phyloP scores from a whole-genome alignment of 1,140 invertebrate species.

The Doryteuthis pealeii region DNA sequence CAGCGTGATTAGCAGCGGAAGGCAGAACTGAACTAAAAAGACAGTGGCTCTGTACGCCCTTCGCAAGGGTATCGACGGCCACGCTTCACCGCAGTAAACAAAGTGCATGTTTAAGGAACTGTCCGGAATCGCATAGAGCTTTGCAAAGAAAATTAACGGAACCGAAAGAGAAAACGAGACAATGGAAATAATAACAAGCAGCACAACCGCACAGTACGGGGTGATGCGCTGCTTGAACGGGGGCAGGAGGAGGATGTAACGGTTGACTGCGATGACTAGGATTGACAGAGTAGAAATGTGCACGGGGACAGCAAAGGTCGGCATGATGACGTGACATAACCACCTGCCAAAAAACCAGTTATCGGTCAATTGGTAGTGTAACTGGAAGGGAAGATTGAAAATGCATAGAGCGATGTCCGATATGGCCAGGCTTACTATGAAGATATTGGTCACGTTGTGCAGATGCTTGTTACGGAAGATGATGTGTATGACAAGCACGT shows the following conservation, averaged over 20 bases:
- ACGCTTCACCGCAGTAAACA: conserved; percentile 50
- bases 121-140: conserved; percentile 34
- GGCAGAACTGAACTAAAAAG: conserved; percentile 52
- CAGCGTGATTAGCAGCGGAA: conserved; percentile 46
- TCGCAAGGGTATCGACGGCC: conserved; percentile 37
- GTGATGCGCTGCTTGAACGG: conserved; percentile 56
- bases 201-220: conserved; percentile 60
- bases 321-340: conserved; percentile 53
- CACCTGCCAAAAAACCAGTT: conserved; percentile 75
- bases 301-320: conserved; percentile 65
- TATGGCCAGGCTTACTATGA: conserved; percentile 94
- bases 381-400: conserved; percentile 75
- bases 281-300: conserved; percentile 73
- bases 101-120: conserved; percentile 30
- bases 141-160: conserved; percentile 50
- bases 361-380: conserved; percentile 82
- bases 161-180: conserved; percentile 43
- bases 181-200: conserved; percentile 39
- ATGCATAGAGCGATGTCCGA: conserved; percentile 91
- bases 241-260: conserved; percentile 69
- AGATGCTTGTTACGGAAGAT: conserved; percentile 88
- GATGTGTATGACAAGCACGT: conserved; percentile 81
- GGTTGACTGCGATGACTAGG: conserved; percentile 71
- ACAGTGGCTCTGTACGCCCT: conserved; percentile 45
- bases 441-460: conserved; percentile 97